Evolutionary conservation across 1,140 invertebrate species (phyloP).

Genomic region (Ceratitis capitata): DNA sequence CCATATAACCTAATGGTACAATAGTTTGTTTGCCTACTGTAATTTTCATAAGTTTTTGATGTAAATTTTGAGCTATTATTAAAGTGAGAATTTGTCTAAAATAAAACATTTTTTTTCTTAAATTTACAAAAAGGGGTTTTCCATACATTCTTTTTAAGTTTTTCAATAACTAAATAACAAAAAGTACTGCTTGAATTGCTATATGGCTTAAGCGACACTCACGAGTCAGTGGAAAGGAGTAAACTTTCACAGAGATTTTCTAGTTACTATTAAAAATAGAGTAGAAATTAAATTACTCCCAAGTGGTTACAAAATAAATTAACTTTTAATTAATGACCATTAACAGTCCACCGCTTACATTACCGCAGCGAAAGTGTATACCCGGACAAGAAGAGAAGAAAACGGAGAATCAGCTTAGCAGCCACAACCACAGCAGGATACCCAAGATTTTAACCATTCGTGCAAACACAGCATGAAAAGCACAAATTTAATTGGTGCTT

Average conservation of each 20-base stretch:
- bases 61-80: no score
- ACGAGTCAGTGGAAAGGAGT: neutral
- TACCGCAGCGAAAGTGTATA: neutral
- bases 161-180: neutral
- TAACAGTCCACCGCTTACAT: slow-evolving; percentile 37
- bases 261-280: no score
- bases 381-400: neutral
- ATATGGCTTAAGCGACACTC: neutral
- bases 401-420: no score
- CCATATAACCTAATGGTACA: no score
- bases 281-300: slow-evolving; percentile 46
- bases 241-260: neutral
- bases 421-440: neutral
- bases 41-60: no score
- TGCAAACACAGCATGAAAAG: slow-evolving; percentile 5
- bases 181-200: neutral
- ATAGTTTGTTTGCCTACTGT: no score
- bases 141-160: no score
- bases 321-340: slow-evolving; percentile 45
- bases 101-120: no score
- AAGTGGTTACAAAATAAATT: slow-evolving; percentile 47
- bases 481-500: slow-evolving; percentile 17
- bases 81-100: no score
- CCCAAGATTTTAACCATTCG: no score
- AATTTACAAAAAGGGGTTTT: no score